Percentiles rank a stretch among this genome's conserved stretches.
Evolutionary conservation across 2,113 vertebrate species (phyloP).

Genomic region (Cranoglanis bouderius): DNA sequence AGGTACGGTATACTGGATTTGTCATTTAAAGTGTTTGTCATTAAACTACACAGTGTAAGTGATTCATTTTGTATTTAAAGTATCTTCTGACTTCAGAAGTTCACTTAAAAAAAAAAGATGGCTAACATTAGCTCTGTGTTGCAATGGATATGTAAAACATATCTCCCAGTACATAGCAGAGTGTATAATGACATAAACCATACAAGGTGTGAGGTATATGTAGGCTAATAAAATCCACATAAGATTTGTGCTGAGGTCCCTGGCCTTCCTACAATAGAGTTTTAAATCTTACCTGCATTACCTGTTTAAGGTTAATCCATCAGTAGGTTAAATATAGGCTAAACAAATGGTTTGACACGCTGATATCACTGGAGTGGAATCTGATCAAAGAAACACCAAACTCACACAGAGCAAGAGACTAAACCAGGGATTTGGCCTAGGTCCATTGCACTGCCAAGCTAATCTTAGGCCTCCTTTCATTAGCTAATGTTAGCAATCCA

Average conservation of each 20-base stretch:
- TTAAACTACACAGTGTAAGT: neutral
- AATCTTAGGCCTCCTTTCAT: neutral
- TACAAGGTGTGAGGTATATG: neutral
- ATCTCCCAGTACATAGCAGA: too few relatives aligned
- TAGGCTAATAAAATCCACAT: neutral
- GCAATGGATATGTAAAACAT: neutral
- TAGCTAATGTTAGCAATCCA: neutral
- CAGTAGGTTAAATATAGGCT: neutral
- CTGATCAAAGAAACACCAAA: constrained; percentile 1
- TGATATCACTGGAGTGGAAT: neutral
- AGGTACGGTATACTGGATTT: neutral
- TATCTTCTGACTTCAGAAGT: neutral
- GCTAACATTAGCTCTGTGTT: neutral
- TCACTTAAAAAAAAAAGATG: neutral
- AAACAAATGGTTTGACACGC: neutral
- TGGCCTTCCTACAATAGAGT: neutral
- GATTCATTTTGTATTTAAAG: neutral
- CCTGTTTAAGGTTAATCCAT: neutral
- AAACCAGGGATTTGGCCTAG: neutral
- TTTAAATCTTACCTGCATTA: neutral
- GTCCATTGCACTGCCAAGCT: neutral
- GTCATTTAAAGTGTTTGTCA: constrained; percentile 4
- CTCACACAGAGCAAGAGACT: neutral
- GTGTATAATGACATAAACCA: neutral
- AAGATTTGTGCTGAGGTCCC: neutral